Percentiles rank a stretch among this genome's conserved stretches.
Evolutionary conservation across 2,888 invertebrate species (phyloP).

Genomic region (Hydrotaea diabolus): DNA sequence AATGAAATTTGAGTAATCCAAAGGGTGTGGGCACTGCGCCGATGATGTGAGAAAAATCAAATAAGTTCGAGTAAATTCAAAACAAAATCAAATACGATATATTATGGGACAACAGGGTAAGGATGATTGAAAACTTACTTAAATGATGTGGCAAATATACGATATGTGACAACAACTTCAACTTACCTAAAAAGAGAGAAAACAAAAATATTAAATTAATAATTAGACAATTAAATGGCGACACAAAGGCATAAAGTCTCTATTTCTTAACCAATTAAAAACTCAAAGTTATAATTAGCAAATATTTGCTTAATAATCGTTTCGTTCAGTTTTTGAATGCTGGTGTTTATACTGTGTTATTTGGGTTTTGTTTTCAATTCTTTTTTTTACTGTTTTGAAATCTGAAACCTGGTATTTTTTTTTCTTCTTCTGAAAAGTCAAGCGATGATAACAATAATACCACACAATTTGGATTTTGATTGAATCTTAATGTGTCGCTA

Average conservation of each 20-base stretch:
- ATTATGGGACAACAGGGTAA: background rate
- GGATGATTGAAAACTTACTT: slow-evolving; percentile 31
- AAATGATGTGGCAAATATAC: background rate
- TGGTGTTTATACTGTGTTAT: too few relatives aligned
- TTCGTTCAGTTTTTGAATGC: background rate
- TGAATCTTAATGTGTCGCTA: background rate
- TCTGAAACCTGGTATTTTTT: slow-evolving; percentile 33
- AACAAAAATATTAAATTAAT: slow-evolving; percentile 38
- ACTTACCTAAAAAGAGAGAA: slow-evolving; percentile 67
- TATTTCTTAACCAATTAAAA: background rate
- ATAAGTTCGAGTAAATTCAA: background rate
- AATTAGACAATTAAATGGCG: slow-evolving; percentile 6
- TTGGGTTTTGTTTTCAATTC: too few relatives aligned
- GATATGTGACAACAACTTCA: background rate
- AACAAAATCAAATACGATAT: background rate
- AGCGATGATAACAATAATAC: background rate
- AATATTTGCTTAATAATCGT: slow-evolving; percentile 28
- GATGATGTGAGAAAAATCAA: background rate
- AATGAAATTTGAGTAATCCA: slow-evolving; percentile 40
- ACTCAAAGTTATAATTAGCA: slow-evolving; percentile 3
- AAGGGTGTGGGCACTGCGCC: slow-evolving; percentile 8
- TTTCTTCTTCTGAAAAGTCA: background rate
- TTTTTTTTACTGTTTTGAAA: slow-evolving; percentile 8
- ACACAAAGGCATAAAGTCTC: background rate
- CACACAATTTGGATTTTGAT: background rate